Evolutionary conservation across 2,888 invertebrate genomes (phyloP), one percentile per base, ranked within the genome.

Genomic region (Hypena proboscidalis): DNA sequence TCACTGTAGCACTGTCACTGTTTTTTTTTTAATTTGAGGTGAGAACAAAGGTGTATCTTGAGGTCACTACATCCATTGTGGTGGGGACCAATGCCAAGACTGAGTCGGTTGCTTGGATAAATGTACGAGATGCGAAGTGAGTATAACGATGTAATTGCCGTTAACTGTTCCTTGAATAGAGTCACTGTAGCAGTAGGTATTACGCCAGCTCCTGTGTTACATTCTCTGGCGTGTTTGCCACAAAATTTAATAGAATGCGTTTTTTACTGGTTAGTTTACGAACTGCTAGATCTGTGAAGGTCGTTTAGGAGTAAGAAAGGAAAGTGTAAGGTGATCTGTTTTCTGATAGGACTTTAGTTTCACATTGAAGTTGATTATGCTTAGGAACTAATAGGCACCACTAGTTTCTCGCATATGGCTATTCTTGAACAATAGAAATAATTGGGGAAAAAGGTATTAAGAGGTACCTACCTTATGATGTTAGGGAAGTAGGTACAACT

Each of bases 141-240:
- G 74, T 86, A 86, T 90, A 90, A 90, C 86, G 83, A 88, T 86
- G 71, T 90, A 90, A 90, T 90, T 90, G 90, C 85, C 73, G 76
- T 78, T 79, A 90, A 88, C 76, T 85, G 86, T 87, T 86, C 83
- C 83, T 79, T 90, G 89, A 90, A 90, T 90, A 85, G 88, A 83
- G 80, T 67, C 75, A 74, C 68, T 59, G 68, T 56, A 38, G 51
- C 39, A 43, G 68, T 73, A 70, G 65, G 71, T 71, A 74, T 63
- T 50, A 48, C 43, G 58, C 37, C 62, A 59, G 54, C 59, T 62
- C 53, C 49, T 39, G 49, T 45, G 57, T 56, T 66, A 59, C 49
- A 30, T 21, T 45, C 37, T 44, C 41, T 56, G 46, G 59, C 38
- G 41, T 56, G 44, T 52, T 43, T 23, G 33, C 29, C 38, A 37